phyloP scores from a whole-genome alignment of 2,888 invertebrate species.

The Xestia xanthographa region DNA sequence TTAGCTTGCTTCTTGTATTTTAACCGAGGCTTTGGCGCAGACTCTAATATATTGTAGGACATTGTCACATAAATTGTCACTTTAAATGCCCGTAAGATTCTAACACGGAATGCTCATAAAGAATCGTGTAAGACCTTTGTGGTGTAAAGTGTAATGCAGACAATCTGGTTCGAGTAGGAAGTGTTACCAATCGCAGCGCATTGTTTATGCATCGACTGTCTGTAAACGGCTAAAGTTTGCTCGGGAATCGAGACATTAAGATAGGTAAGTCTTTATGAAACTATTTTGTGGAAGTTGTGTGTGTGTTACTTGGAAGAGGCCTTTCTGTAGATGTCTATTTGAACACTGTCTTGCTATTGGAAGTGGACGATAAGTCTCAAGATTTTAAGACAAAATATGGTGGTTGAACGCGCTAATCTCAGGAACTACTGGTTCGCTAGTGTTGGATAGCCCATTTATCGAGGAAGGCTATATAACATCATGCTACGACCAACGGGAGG shows the following conservation, averaged over 20 bases:
- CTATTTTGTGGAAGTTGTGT: slow-evolving; percentile 22
- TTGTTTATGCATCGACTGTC: slow-evolving; percentile 63
- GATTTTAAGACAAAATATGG: background rate
- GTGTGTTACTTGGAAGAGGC: background rate
- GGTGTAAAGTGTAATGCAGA: slow-evolving; percentile 59
- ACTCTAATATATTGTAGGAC: slow-evolving; percentile 78
- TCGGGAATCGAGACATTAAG: slow-evolving; percentile 55
- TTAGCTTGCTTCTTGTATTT: slow-evolving; percentile 73
- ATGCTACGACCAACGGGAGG: too few relatives aligned
- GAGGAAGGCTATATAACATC: too few relatives aligned
- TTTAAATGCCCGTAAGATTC: slow-evolving; percentile 74
- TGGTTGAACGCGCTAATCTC: too few relatives aligned
- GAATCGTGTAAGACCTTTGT: slow-evolving; percentile 66
- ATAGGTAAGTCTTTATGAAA: slow-evolving; percentile 50
- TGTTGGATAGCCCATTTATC: too few relatives aligned
- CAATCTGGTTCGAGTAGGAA: slow-evolving; percentile 65
- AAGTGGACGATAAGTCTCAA: background rate
- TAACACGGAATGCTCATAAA: slow-evolving; percentile 74
- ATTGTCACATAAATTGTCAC: slow-evolving; percentile 82
- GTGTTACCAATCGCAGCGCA: slow-evolving; percentile 64
- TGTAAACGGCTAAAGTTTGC: slow-evolving; percentile 47
- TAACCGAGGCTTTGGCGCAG: slow-evolving; percentile 68
- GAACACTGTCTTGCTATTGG: background rate
- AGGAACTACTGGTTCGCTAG: too few relatives aligned
- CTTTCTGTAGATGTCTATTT: background rate